These are phyloP conservation scores for Creontiades dilutus DNA, from an alignment of 2,888 invertebrate genomes.

Conservation along the genomic window DNA sequence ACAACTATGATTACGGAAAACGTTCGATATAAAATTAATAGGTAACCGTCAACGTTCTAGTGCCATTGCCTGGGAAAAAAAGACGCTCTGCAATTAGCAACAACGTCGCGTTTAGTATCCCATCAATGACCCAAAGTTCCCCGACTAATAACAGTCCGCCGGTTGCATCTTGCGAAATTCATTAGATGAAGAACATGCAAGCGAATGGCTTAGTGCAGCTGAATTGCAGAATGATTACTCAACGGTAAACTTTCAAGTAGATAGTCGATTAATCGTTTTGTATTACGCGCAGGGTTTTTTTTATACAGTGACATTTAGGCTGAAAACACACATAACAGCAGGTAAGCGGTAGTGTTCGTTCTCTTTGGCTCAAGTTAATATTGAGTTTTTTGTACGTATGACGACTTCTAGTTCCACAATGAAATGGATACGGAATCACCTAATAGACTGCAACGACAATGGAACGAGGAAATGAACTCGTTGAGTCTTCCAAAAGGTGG, in stretches of 20 bases:
- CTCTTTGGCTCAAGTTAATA: too few species aligned
- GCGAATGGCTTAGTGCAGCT: background rate
- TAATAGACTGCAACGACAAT: too few species aligned
- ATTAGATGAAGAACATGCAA: conserved; percentile 20
- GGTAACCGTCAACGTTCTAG: background rate
- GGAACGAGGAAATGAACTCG: too few species aligned
- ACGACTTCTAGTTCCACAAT: too few species aligned
- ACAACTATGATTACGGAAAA: background rate
- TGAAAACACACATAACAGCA: too few species aligned
- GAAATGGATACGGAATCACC: too few species aligned
- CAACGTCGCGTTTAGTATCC: background rate
- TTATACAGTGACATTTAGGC: too few species aligned
- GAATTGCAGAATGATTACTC: background rate
- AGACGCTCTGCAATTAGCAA: background rate
- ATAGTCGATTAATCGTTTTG: background rate
- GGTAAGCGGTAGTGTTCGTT: too few species aligned
- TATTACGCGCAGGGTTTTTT: background rate
- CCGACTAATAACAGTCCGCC: background rate
- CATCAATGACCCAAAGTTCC: conserved; percentile 10
- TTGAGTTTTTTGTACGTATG: too few species aligned
- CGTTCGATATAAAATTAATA: background rate
- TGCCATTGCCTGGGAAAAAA: background rate
- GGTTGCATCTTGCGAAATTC: background rate
- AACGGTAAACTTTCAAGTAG: background rate
- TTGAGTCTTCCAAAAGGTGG: too few species aligned